These are phyloP conservation scores for Acronicta alni DNA, from an alignment of 2,888 invertebrate genomes.

Conservation along the genomic window DNA sequence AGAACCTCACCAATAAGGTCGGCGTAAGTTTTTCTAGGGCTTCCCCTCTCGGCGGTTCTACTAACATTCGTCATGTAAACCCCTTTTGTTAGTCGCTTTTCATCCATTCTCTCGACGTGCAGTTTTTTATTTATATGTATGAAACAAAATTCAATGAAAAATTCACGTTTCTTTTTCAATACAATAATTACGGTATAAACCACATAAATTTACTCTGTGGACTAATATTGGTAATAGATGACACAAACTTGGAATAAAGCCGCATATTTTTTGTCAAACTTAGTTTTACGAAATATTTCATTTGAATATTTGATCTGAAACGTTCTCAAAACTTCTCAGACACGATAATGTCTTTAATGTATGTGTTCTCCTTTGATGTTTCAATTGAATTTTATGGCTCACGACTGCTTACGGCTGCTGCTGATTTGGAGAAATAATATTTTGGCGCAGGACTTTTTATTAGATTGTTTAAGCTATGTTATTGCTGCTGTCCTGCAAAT, in stretches of 20 bases:
- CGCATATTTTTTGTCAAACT: slow-evolving; percentile 22
- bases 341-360: slow-evolving; percentile 37
- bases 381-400: slow-evolving; percentile 26
- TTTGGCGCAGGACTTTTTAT: not conserved
- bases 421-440: slow-evolving; percentile 17
- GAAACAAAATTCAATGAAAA: too few relatives aligned
- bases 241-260: slow-evolving; percentile 31
- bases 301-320: slow-evolving; percentile 46
- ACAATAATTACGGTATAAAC: slow-evolving; percentile 12
- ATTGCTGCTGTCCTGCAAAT: too few relatives aligned
- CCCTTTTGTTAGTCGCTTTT: too few relatives aligned
- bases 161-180: not conserved
- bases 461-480: too few relatives aligned
- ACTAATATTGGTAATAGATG: slow-evolving; percentile 21
- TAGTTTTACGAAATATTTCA: slow-evolving; percentile 29
- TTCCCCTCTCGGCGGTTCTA: too few relatives aligned
- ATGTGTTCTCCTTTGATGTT: slow-evolving; percentile 15
- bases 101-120: too few relatives aligned
- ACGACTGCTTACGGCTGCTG: slow-evolving; percentile 12
- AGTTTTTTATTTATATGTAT: too few relatives aligned
- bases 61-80: too few relatives aligned
- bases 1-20: too few relatives aligned
- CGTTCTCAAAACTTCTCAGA: slow-evolving; percentile 36
- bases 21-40: too few relatives aligned
- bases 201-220: slow-evolving; percentile 7